A percentile compares a stretch with the other conserved stretches of the same genome.
These are phyloP conservation scores for Philopotamus ludificatus DNA, from an alignment of 1,140 invertebrate species.

Conservation along the genomic window DNA sequence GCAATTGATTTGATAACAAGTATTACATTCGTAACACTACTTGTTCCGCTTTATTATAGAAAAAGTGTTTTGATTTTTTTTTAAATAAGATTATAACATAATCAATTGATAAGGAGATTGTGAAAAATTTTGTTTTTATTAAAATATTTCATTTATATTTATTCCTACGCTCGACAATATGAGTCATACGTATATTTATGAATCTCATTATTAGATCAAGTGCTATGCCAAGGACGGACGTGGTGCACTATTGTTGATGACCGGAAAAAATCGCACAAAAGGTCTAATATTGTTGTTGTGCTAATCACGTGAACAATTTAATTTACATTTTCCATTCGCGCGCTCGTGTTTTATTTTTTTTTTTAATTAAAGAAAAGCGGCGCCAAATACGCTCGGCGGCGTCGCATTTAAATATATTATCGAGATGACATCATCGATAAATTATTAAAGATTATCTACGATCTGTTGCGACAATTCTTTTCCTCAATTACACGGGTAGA, in stretches of 20 bases:
- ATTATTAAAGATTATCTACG: not conserved
- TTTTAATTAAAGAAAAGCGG: no score
- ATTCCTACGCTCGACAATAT: no score
- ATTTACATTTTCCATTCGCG: not conserved
- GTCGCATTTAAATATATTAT: not conserved
- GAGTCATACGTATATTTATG: not conserved
- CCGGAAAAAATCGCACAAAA: not conserved
- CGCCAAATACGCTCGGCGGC: no score
- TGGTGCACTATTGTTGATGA: not conserved
- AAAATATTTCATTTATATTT: no score
- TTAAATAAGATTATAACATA: no score
- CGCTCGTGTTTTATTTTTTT: not conserved
- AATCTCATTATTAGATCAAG: not conserved
- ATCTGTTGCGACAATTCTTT: not conserved
- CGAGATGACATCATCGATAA: not conserved
- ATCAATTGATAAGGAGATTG: no score
- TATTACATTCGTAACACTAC: no score
- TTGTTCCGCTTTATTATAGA: no score
- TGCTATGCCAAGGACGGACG: not conserved
- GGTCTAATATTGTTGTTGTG: constrained; percentile 2
- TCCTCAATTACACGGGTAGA: not conserved
- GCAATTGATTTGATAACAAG: no score
- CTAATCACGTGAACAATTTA: not conserved
- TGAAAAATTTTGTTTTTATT: no score
- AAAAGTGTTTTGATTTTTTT: no score